Evolutionary conservation across 2,797 vertebrate species (phyloP).

Genomic region (Lithobates pipiens): DNA sequence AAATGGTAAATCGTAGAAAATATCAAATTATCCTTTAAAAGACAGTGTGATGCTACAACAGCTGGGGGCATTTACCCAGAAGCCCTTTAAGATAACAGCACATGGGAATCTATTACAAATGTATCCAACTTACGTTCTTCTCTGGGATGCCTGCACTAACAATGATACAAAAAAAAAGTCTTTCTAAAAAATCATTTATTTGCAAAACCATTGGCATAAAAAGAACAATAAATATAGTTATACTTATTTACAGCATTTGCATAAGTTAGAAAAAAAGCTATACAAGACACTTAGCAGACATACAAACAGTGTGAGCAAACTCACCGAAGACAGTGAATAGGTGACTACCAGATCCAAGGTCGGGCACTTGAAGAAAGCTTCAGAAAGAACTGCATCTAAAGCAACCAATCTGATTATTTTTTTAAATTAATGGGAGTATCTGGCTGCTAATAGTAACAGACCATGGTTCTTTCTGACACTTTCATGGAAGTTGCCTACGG

Average conservation of each 20-base stretch:
- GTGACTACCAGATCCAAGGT: not conserved
- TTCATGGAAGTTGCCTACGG: not conserved
- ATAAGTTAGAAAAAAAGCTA: constrained; percentile 59
- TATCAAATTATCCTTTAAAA: too few relatives aligned
- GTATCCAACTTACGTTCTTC: too few relatives aligned
- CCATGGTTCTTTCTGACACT: not conserved
- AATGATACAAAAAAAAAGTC: not conserved
- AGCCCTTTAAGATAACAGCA: too few relatives aligned
- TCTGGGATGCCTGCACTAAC: too few relatives aligned
- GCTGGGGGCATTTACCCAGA: too few relatives aligned
- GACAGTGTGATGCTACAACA: too few relatives aligned
- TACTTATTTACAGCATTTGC: constrained; percentile 59
- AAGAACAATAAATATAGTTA: constrained; percentile 60
- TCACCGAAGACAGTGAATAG: not conserved
- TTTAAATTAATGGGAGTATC: not conserved
- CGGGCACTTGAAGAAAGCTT: not conserved
- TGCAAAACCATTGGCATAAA: constrained; percentile 54
- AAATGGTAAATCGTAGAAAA: too few relatives aligned
- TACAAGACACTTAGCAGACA: constrained; percentile 25
- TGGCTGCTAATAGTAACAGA: not conserved
- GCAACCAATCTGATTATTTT: not conserved
- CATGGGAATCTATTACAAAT: too few relatives aligned
- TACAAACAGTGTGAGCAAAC: not conserved
- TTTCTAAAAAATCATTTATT: constrained; percentile 60
- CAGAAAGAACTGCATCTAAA: not conserved